Percentiles rank a stretch among this genome's conserved stretches.
Conservation (phyloP, 2,888 invertebrate species). For the Augiades crinisus region DNA sequence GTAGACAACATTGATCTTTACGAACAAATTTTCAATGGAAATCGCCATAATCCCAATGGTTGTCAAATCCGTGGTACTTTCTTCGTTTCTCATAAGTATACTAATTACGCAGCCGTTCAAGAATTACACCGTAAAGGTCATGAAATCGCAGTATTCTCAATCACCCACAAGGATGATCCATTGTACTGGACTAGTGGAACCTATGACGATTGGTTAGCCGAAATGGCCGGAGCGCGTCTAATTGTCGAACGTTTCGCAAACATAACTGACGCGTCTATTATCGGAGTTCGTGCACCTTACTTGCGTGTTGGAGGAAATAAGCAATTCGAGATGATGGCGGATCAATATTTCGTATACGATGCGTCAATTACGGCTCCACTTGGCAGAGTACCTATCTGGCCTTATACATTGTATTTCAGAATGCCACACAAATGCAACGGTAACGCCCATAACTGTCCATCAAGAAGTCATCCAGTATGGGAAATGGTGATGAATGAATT, state of each 20-base stretch:
- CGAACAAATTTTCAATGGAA: conserved; percentile 93
- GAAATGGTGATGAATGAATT: conserved; percentile 98
- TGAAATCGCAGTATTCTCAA: conserved; percentile 94
- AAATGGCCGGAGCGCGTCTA: conserved; percentile 95
- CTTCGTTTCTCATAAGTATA: conserved; percentile 96
- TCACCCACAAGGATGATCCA: conserved; percentile 96
- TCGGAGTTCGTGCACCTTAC: conserved; percentile 94
- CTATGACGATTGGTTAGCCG: conserved; percentile 96
- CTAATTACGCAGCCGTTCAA: conserved; percentile 94
- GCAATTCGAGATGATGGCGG: conserved; percentile 98
- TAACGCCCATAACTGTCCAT: conserved; percentile 96
- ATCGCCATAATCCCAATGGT: conserved; percentile 92
- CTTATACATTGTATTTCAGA: conserved; percentile 97
- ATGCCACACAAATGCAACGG: conserved; percentile 98
- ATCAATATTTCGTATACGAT: conserved; percentile 96
- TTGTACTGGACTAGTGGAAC: conserved; percentile 93
- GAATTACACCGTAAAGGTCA: conserved; percentile 94
- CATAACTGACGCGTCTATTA: conserved; percentile 94
- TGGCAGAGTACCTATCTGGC: conserved; percentile 96
- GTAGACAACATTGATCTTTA: conserved; percentile 96
- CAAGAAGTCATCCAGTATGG: conserved; percentile 95
- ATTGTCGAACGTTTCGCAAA: conserved; percentile 95
- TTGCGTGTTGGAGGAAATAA: conserved; percentile 95
- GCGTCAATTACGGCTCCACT: conserved; percentile 96
- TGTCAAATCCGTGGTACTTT: conserved; percentile 94